Evolutionary conservation across 1,140 invertebrate genomes (phyloP), one percentile per base, ranked within the genome.

Genomic region (Caenorhabditis brenneri): DNA sequence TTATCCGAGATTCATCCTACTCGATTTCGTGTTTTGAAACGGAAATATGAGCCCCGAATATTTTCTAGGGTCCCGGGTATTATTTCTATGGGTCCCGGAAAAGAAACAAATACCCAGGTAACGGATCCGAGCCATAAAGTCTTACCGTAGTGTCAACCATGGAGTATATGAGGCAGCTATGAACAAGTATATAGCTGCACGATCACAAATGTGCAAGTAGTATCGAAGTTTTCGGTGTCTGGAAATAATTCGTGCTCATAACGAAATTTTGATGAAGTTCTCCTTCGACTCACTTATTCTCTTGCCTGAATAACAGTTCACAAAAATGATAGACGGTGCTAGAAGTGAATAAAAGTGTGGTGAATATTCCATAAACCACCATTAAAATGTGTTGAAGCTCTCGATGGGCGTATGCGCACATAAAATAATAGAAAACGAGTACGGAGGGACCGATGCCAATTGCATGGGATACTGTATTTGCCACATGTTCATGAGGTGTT

Each of bases 111-210:
- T n/a, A n/a, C n/a, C n/a, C n/a, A n/a, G n/a, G n/a, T n/a, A n/a
- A n/a, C n/a, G n/a, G n/a, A n/a, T n/a, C n/a, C n/a, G n/a, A n/a
- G n/a, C n/a, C n/a, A n/a, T n/a, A n/a, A n/a, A n/a, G n/a, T n/a
- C n/a, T n/a, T 29, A n/a, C n/a, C n/a, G n/a, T n/a, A 86, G 33
- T 27, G 84, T 86, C 0, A 96, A 93, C 96, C 96, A 97, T 29
- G 96, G 96, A 90, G 96, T 97, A 92, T 97, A 97, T 27, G 95
- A 97, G 51, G 95, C 95, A 79, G 96, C 96, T 89, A 97, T 97
- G 92, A 97, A 97, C 69, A 97, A 93, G 91, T 97, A 97, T 87
- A 98, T 98, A 93, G 97, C 96, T 55, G 96, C 96, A 86, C 96
- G 93, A 92, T 98, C 96, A 91, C 95, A 95, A 48, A 96, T 94